A percentile compares a stretch with the other conserved stretches of the same genome.
These are phyloP conservation scores for Tokudaia tokunoshimensis DNA, from an alignment of 2,797 vertebrate genomes.

Conservation along the genomic window DNA sequence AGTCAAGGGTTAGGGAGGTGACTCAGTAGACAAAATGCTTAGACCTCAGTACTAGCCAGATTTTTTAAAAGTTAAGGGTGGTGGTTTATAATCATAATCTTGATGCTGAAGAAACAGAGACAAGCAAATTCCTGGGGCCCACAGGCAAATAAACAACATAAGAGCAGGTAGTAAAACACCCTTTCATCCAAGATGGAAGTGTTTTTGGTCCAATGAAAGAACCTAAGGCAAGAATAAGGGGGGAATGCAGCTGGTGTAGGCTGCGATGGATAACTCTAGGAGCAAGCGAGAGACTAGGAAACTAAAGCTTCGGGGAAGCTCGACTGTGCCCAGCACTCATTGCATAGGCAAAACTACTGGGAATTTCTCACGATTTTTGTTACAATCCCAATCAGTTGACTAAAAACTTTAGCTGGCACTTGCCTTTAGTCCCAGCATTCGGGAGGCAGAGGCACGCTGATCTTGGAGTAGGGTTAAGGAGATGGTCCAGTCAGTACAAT, in stretches of 20 bases:
- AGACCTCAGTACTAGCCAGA: not conserved
- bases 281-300: not conserved
- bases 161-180: not conserved
- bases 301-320: not conserved
- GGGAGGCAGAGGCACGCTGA: not conserved
- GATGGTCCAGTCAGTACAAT: not conserved
- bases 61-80: not conserved
- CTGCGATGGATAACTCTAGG: not conserved
- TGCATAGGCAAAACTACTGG: not conserved
- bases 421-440: not conserved
- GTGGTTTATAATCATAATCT: not conserved
- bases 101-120: not conserved
- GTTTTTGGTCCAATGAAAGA: not conserved
- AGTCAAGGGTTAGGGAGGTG: not conserved
- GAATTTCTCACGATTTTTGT: not conserved
- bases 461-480: not conserved
- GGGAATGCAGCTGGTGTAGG: not conserved
- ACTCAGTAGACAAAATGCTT: not conserved
- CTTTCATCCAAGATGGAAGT: not conserved
- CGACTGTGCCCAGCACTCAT: not conserved
- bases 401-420: not conserved
- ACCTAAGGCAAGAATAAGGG: not conserved
- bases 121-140: not conserved
- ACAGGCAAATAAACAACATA: not conserved
- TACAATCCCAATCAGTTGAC: not conserved